Conservation (phyloP, 2,797 vertebrate species). For the Sitta carolinensis region DNA sequence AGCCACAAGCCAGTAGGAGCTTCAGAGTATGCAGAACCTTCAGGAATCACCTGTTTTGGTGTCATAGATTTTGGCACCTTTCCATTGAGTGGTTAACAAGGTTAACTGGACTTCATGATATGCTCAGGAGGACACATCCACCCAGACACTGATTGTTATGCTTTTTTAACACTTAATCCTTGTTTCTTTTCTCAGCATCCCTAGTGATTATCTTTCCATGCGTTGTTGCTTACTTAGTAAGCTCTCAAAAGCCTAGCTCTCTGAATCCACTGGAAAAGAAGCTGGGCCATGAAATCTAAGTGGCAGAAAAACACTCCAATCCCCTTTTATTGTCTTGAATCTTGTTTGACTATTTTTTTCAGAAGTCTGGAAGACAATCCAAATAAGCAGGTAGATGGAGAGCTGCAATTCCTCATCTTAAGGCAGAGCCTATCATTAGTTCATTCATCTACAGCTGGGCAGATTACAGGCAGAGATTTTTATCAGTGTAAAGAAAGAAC, state of each 20-base stretch:
- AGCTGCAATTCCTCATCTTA: not conserved
- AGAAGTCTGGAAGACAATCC: not conserved
- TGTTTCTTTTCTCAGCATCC: not conserved
- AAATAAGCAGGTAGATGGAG: not conserved
- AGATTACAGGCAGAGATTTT: not conserved
- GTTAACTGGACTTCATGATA: not conserved
- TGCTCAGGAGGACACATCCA: not conserved
- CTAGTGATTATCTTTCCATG: not conserved
- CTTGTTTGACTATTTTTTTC: not conserved
- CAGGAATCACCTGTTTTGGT: not conserved
- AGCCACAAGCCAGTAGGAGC: not conserved
- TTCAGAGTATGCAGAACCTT: not conserved
- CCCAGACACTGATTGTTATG: rapidly evolving
- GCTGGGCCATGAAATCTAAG: not conserved
- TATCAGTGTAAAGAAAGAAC: not conserved
- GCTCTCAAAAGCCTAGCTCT: not conserved
- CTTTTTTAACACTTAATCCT: not conserved
- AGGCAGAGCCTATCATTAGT: not conserved
- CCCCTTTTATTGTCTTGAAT: not conserved
- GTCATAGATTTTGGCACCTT: not conserved
- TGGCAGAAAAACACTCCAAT: not conserved
- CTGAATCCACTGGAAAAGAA: not conserved
- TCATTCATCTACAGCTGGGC: not conserved
- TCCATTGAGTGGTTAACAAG: not conserved
- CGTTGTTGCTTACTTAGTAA: not conserved